Conservation (phyloP, 2,888 invertebrate genomes). For the Cephalotes varians region DNA sequence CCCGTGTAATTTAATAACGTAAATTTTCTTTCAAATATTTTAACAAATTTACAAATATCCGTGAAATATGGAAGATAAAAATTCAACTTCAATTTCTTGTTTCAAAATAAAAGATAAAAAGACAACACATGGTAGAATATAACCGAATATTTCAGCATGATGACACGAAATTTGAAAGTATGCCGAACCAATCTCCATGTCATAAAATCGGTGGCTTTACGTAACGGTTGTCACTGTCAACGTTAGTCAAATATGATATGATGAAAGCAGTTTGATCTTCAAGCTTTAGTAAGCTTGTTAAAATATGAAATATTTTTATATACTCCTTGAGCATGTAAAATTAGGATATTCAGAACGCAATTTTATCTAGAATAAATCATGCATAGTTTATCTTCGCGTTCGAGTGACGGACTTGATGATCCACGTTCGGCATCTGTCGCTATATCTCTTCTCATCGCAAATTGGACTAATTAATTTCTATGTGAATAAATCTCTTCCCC, state of each 20-base stretch:
- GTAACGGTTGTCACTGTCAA: conserved; percentile 29
- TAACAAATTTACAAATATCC: neutral
- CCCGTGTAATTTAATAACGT: neutral
- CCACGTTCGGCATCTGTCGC: neutral
- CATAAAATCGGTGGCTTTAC: conserved; percentile 16
- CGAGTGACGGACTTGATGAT: neutral
- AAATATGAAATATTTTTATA: neutral
- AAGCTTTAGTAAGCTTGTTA: neutral
- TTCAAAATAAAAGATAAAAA: too few species aligned
- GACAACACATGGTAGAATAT: neutral
- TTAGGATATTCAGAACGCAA: neutral
- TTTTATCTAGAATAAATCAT: neutral
- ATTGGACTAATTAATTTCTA: conserved; percentile 38
- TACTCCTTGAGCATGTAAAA: neutral
- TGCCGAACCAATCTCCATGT: neutral
- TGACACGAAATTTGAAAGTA: conserved; percentile 6
- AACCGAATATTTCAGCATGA: neutral
- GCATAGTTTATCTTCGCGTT: neutral
- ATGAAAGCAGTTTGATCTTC: neutral
- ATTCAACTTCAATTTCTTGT: neutral
- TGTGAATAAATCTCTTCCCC: neutral
- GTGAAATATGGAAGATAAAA: neutral
- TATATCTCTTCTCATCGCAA: neutral
- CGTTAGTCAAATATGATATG: neutral
- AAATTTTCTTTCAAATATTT: neutral